Conservation (phyloP, 1,140 invertebrate species). For the Battus philenor region DNA sequence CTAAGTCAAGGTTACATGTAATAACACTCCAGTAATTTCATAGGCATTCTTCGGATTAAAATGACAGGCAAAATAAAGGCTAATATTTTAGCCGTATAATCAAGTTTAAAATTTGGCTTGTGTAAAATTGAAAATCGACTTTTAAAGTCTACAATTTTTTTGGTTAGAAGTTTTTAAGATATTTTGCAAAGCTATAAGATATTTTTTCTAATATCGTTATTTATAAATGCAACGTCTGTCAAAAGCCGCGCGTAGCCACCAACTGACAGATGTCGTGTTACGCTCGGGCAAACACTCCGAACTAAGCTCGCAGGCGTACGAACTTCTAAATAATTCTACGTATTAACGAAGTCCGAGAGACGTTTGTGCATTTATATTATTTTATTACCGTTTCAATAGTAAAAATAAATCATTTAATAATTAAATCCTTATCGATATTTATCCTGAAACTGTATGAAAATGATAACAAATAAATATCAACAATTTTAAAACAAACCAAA, state of each 20-base stretch:
- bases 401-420: slow-evolving; percentile 3
- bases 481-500: too few species aligned
- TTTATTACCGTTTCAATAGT: slow-evolving; percentile 4
- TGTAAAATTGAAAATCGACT: too few species aligned
- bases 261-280: slow-evolving; percentile 29
- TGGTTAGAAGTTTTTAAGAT: background rate
- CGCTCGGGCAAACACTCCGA: slow-evolving; percentile 21
- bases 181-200: background rate
- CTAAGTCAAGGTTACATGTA: too few species aligned
- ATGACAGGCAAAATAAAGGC: too few species aligned
- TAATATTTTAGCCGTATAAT: too few species aligned
- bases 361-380: background rate
- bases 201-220: slow-evolving; percentile 5
- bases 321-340: slow-evolving; percentile 12
- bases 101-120: too few species aligned
- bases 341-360: slow-evolving; percentile 4
- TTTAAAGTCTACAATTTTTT: too few species aligned
- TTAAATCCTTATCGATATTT: too few species aligned
- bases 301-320: slow-evolving; percentile 13
- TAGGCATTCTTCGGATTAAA: too few species aligned
- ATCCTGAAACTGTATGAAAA: too few species aligned
- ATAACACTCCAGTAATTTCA: too few species aligned
- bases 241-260: slow-evolving; percentile 20
- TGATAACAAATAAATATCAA: too few species aligned
- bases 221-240: slow-evolving; percentile 24